Evolutionary conservation across 1,140 invertebrate genomes (phyloP), one percentile per base, ranked within the genome.

Genomic region (Leptopilina clavipes): DNA sequence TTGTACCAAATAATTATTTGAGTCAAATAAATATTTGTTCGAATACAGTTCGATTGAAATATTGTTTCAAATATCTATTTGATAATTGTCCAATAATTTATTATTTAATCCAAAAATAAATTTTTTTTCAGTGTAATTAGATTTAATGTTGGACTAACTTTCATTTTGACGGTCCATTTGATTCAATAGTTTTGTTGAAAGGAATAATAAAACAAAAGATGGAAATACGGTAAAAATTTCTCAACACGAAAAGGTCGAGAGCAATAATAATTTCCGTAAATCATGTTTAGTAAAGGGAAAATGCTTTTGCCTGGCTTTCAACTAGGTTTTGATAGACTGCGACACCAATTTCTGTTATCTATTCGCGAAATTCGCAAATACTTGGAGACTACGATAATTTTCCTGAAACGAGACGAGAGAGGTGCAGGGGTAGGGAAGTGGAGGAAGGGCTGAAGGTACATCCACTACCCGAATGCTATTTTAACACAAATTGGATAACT

Each of bases 401-500:
- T 65, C 59, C 9, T 70, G 54, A 72, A 74, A 74, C 76, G 59
- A 71, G 45, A 72, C 70, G 76, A 17, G 76, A 74, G 73, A 71
- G 40, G 44, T 65, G 37, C 2, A 65, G 72, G 40, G 70, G 73
- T 44, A 54, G 72, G 71, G 65, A 19, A 43, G 73, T 17, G 74
- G 40, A 71, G 73, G 70, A 72, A 74, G 71, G 65, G 19, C 45
- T 10, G 72, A 45, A 70, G 70, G 76, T 65, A 72, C 73, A 80
- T 81, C 80, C 80, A 81, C 79, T 76, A 81, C 79, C 76, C 85
- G 83, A 86, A 84, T 87, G 84, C 85, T 87, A 88, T 88, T 89
- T 87, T 87, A 89, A 89, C 85, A 85, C 86, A 88, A 89, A 89
- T 89, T 88, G 86, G 86, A 89, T 88, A 89, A 89, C 88, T 89